phyloP scores from a whole-genome alignment of 2,888 invertebrate species.

The Aphrophora alni region DNA sequence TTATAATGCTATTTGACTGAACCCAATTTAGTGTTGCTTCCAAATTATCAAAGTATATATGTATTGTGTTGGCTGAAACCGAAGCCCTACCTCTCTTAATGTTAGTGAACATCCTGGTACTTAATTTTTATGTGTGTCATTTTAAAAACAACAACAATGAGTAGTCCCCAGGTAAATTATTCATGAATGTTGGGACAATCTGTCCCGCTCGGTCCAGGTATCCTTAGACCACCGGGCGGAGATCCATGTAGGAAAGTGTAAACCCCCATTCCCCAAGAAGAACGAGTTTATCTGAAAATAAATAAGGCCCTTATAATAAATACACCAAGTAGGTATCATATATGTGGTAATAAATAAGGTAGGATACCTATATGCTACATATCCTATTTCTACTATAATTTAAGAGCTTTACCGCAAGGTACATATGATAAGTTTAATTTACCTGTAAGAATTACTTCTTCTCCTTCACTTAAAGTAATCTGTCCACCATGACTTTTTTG shows the following conservation, averaged over 20 bases:
- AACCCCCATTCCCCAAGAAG: conserved; percentile 8
- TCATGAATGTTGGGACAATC: background rate
- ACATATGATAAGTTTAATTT: background rate
- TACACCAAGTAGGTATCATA: too few relatives aligned
- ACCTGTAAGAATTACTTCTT: background rate
- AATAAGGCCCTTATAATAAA: too few relatives aligned
- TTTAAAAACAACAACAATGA: background rate
- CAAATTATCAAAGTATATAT: background rate
- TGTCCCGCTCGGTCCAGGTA: background rate
- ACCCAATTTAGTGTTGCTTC: background rate
- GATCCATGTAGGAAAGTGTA: background rate
- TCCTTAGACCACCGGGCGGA: background rate
- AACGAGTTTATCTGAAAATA: too few relatives aligned
- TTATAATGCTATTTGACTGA: conserved; percentile 22
- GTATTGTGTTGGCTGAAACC: background rate
- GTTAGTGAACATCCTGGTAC: background rate
- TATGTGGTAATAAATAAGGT: too few relatives aligned
- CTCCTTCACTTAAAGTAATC: background rate
- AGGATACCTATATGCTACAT: too few relatives aligned
- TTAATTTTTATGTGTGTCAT: background rate
- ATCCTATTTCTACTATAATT: too few relatives aligned
- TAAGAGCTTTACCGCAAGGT: too few relatives aligned
- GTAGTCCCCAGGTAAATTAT: background rate
- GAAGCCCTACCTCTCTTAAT: background rate
- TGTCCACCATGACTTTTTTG: background rate